These are phyloP conservation scores for Malurus elegans DNA, from an alignment of 2,113 vertebrate species.

Conservation along the genomic window DNA sequence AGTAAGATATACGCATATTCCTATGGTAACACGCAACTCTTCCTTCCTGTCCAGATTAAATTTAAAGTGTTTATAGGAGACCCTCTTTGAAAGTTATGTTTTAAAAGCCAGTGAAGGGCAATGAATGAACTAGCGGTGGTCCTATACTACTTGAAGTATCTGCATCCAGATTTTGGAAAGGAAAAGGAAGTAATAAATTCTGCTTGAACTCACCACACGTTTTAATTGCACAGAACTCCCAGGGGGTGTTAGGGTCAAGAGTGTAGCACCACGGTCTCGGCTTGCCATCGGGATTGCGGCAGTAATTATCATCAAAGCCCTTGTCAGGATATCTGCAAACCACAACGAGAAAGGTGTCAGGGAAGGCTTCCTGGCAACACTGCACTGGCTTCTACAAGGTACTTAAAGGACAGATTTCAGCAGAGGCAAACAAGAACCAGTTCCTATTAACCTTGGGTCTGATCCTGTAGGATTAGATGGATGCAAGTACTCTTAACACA, in stretches of 20 bases:
- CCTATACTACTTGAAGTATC: slow-evolving; percentile 18
- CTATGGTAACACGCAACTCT: background rate
- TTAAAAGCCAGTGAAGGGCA: background rate
- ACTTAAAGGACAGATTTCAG: background rate
- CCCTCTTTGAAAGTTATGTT: background rate
- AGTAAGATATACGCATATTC: background rate
- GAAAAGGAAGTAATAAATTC: slow-evolving; percentile 82
- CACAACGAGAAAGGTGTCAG: slow-evolving; percentile 70
- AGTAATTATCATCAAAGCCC: slow-evolving; percentile 98
- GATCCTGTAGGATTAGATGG: background rate
- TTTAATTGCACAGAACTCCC: slow-evolving; percentile 98
- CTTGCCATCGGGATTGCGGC: slow-evolving; percentile 95
- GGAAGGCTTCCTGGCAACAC: slow-evolving; percentile 60
- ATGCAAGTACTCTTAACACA: background rate
- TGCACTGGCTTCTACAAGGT: background rate
- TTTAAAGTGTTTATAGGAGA: background rate
- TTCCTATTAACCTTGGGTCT: background rate
- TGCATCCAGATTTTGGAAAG: slow-evolving; percentile 58
- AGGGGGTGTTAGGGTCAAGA: slow-evolving; percentile 88
- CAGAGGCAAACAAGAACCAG: background rate
- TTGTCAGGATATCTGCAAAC: slow-evolving; percentile 91
- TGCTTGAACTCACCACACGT: slow-evolving; percentile 86
- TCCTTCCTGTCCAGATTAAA: background rate
- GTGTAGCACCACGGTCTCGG: slow-evolving; percentile 96
- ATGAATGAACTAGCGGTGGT: slow-evolving; percentile 28